These are phyloP conservation scores for Steinernema carpocapsae DNA, from an alignment of 2,888 invertebrate species.

Conservation along the genomic window DNA sequence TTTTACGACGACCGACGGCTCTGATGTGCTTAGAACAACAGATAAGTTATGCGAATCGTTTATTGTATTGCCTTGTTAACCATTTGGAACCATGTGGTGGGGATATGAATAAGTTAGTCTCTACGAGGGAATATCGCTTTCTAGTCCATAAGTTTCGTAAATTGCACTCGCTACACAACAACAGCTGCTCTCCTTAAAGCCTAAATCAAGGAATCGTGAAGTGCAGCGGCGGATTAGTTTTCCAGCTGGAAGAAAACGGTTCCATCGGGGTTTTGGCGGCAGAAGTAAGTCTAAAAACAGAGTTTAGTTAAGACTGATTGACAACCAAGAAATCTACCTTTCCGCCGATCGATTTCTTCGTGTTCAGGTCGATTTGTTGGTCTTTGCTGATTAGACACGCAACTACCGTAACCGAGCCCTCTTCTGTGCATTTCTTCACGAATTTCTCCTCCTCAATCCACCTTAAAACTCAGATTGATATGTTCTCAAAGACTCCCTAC, in stretches of 20 bases:
- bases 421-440: slow-evolving; percentile 57
- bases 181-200: slow-evolving; percentile 15
- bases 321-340: not conserved
- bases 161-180: not conserved
- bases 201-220: not conserved
- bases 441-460: slow-evolving; percentile 58
- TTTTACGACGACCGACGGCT: no score
- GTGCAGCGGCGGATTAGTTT: not conserved
- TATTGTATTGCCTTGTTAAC: no score
- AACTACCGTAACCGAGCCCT: slow-evolving; percentile 40
- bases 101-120: no score
- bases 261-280: slow-evolving; percentile 30
- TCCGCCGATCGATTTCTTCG: slow-evolving; percentile 17
- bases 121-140: no score
- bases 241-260: slow-evolving; percentile 34
- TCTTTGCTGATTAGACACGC: slow-evolving; percentile 28
- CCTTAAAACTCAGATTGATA: slow-evolving; percentile 41
- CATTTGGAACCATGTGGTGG: no score
- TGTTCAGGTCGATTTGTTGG: slow-evolving; percentile 13
- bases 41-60: no score
- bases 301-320: not conserved
- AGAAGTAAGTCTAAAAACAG: slow-evolving; percentile 17
- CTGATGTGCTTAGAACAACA: no score
- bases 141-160: not conserved
- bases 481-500: not conserved